phyloP scores from a whole-genome alignment of 2,888 invertebrate genomes.

The Amiota mariae region DNA sequence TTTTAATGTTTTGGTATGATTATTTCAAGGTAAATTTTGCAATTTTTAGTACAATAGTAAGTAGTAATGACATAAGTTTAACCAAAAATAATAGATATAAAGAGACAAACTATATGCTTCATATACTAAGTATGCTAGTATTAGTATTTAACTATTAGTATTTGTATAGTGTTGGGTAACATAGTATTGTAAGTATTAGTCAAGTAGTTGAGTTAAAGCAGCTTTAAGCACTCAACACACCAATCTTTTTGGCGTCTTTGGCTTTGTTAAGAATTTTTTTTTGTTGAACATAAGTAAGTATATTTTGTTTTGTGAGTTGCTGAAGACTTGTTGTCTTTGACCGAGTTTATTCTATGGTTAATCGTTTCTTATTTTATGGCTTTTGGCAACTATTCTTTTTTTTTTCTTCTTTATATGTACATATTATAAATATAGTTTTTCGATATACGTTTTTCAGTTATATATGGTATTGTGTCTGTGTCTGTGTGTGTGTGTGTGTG shows the following conservation, averaged over 20 bases:
- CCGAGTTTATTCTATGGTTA: constrained; percentile 48
- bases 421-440: neutral
- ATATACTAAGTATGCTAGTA: neutral
- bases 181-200: too few relatives aligned
- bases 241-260: constrained; percentile 31
- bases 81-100: too few relatives aligned
- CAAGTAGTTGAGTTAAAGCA: too few relatives aligned
- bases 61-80: too few relatives aligned
- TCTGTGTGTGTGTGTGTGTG: too few relatives aligned
- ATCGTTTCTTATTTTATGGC: constrained; percentile 24
- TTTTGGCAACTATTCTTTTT: constrained; percentile 36
- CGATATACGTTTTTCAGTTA: neutral
- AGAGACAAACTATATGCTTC: neutral
- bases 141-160: constrained; percentile 27
- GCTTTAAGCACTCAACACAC: neutral
- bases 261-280: constrained; percentile 49
- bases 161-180: too few relatives aligned
- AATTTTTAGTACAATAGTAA: too few relatives aligned
- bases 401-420: constrained; percentile 30
- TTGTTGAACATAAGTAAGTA: constrained; percentile 10
- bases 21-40: too few relatives aligned
- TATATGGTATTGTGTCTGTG: too few relatives aligned
- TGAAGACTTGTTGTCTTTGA: constrained; percentile 60
- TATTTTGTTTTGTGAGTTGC: constrained; percentile 17
- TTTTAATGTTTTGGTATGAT: too few relatives aligned